phyloP scores from a whole-genome alignment of 2,797 vertebrate species.

The Schizopygopsis pylzovi region DNA sequence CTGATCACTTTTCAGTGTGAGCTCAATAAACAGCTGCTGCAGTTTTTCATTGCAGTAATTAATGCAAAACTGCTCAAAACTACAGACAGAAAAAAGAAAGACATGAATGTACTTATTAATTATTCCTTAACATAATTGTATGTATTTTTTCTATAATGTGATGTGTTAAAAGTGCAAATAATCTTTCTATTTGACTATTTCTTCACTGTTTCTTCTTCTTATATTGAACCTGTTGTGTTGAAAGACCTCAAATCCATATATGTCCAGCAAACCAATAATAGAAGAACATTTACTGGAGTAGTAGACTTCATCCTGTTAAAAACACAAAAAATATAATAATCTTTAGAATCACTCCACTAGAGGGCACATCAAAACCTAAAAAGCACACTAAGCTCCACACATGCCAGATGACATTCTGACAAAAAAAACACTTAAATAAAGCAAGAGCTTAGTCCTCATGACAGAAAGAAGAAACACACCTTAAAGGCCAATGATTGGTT shows the following conservation, averaged over 20 bases:
- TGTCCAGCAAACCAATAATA: conserved; percentile 93
- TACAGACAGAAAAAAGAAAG: conserved; percentile 60
- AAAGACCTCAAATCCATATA: conserved; percentile 98
- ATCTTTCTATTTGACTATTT: not conserved
- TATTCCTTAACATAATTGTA: not conserved
- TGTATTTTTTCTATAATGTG: not conserved
- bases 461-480: not conserved
- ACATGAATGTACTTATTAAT: not conserved
- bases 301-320: conserved; percentile 83
- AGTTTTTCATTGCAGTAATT: conserved; percentile 99
- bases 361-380: conserved; percentile 11
- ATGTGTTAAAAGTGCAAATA: not conserved
- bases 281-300: conserved; percentile 85
- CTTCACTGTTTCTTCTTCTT: no score
- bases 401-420: not conserved
- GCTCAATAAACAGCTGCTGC: conserved; percentile 94
- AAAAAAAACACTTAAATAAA: not conserved
- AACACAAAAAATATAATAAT: not conserved
- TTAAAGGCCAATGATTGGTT: conserved; percentile 74
- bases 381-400: conserved; percentile 27
- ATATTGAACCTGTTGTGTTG: conserved; percentile 89
- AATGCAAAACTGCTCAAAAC: conserved; percentile 99
- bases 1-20: conserved; percentile 93
- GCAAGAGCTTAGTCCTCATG: not conserved
- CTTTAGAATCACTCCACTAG: conserved; percentile 18